phyloP scores from a whole-genome alignment of 2,888 invertebrate genomes.

The Orgyia antiqua region DNA sequence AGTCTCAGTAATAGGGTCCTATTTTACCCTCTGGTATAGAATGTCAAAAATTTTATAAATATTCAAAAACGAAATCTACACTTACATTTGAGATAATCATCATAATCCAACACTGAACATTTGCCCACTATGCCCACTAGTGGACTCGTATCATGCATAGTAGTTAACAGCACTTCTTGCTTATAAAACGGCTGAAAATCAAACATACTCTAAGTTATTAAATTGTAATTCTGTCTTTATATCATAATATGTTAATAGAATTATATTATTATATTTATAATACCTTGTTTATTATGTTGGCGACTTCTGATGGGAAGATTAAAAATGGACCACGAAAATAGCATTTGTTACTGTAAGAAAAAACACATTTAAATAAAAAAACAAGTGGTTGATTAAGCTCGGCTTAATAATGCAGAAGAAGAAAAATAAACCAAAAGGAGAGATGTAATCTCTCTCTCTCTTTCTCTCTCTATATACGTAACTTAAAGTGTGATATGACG shows the following conservation, averaged over 20 bases:
- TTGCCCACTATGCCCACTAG: conserved; percentile 94
- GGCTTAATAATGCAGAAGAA: too few species aligned
- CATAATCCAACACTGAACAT: conserved; percentile 93
- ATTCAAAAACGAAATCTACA: too few species aligned
- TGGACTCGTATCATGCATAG: conserved; percentile 94
- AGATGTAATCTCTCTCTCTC: too few species aligned
- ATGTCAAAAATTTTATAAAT: too few species aligned
- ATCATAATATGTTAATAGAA: background rate
- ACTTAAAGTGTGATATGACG: background rate
- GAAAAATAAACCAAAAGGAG: too few species aligned
- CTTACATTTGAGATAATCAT: conserved; percentile 92
- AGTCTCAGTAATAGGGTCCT: too few species aligned
- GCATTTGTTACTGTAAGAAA: conserved; percentile 85
- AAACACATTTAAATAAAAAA: background rate
- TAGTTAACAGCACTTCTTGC: conserved; percentile 94
- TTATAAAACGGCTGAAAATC: conserved; percentile 87
- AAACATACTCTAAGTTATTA: conserved; percentile 26
- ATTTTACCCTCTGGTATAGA: too few species aligned
- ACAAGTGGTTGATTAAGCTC: too few species aligned
- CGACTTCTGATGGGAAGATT: conserved; percentile 91
- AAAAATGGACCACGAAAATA: conserved; percentile 97
- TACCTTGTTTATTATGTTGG: conserved; percentile 84
- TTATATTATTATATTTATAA: conserved; percentile 1
- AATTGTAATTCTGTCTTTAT: conserved; percentile 2
- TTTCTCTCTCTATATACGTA: too few species aligned